Evolutionary conservation across 2,797 vertebrate genomes (phyloP).

Genomic region (Steatocranus sp.): DNA sequence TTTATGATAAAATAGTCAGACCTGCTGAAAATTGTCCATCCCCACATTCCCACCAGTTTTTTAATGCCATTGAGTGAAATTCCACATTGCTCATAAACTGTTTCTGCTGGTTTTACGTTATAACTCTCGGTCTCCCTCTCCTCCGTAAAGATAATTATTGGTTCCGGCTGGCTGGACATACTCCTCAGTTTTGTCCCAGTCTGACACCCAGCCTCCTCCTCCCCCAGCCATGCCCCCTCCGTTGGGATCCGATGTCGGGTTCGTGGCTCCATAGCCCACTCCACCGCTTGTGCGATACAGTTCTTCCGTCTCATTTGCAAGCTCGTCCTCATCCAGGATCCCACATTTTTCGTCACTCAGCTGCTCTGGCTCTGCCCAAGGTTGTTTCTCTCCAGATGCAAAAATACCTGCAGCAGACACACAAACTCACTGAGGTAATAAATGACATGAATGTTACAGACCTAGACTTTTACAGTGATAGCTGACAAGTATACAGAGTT

Average conservation of each 20-base stretch:
- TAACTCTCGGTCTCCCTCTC: slow-evolving; percentile 41
- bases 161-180: slow-evolving; percentile 70
- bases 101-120: slow-evolving; percentile 37
- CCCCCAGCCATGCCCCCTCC: slow-evolving; percentile 49
- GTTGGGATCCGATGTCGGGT: slow-evolving; percentile 63
- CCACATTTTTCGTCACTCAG: slow-evolving; percentile 87
- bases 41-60: slow-evolving; percentile 1
- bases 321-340: slow-evolving; percentile 74
- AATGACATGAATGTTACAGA: not conserved
- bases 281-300: slow-evolving; percentile 64
- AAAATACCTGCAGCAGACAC: slow-evolving; percentile 74
- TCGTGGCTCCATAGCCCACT: slow-evolving; percentile 67
- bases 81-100: not conserved
- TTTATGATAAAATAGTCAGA: slow-evolving; percentile 16
- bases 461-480: not conserved
- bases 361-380: slow-evolving; percentile 92
- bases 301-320: slow-evolving; percentile 77
- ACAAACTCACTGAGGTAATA: not conserved
- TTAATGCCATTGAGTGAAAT: slow-evolving; percentile 12
- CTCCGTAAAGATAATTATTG: slow-evolving; percentile 69
- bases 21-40: slow-evolving; percentile 20
- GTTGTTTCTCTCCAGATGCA: slow-evolving; percentile 93
- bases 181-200: slow-evolving; percentile 78
- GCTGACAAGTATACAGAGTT: not conserved
- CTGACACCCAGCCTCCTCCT: slow-evolving; percentile 69